Conservation (phyloP, 2,888 invertebrate genomes). For the Byasa hedistus region DNA sequence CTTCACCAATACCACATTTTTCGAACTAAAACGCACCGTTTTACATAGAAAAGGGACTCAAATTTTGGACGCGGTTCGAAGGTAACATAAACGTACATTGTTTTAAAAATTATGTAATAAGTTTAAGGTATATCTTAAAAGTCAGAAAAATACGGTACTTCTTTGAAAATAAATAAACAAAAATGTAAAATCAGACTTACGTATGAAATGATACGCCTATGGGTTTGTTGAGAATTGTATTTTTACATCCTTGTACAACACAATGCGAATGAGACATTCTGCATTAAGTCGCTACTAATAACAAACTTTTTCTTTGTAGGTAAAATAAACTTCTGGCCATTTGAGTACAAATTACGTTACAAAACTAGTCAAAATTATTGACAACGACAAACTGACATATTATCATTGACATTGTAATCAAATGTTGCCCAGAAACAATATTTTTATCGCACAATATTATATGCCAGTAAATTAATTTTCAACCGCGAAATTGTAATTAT, state of each 20-base stretch:
- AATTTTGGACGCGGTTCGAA: too few species aligned
- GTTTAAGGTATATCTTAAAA: too few species aligned
- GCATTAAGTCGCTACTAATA: background rate
- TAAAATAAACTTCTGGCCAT: background rate
- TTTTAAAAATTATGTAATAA: too few species aligned
- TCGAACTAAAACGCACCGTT: too few species aligned
- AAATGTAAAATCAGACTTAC: slow-evolving; percentile 47
- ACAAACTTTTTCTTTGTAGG: background rate
- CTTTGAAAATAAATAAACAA: background rate
- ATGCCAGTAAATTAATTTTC: background rate
- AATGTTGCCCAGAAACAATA: background rate
- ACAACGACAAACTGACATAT: background rate
- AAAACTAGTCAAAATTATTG: background rate
- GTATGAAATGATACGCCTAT: slow-evolving; percentile 55
- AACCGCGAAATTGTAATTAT: background rate
- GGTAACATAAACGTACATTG: background rate
- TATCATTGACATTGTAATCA: background rate
- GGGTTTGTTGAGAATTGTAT: slow-evolving; percentile 55
- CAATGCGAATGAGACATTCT: slow-evolving; percentile 56
- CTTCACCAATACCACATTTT: background rate
- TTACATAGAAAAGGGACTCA: too few species aligned
- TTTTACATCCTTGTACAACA: slow-evolving; percentile 60
- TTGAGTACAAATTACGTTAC: background rate
- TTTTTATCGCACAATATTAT: background rate
- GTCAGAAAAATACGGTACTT: background rate